Conservation (phyloP, 2,888 invertebrate species). For the Lysandra bellargus region DNA sequence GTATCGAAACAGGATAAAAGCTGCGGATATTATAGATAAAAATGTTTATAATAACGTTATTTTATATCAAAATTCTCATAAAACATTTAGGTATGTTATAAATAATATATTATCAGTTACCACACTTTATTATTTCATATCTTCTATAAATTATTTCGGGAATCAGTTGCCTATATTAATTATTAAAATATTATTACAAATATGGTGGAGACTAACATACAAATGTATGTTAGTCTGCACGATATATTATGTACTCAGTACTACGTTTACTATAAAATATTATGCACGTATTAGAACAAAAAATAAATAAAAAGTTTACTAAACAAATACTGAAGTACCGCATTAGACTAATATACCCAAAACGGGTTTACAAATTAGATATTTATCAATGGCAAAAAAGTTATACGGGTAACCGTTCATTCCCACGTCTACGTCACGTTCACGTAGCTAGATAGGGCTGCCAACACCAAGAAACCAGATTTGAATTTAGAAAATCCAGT, state of each 20-base stretch:
- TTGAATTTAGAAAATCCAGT: no score
- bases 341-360: constrained; percentile 12
- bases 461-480: no score
- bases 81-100: no score
- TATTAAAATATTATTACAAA: background rate
- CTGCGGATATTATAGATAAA: background rate
- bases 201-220: no score
- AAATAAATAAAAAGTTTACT: background rate
- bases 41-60: background rate
- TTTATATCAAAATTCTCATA: background rate
- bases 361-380: constrained; percentile 20
- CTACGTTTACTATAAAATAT: background rate
- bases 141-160: no score
- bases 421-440: constrained; percentile 8
- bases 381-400: constrained; percentile 10
- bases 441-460: background rate
- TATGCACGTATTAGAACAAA: background rate
- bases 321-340: background rate
- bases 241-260: background rate
- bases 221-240: background rate
- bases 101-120: no score
- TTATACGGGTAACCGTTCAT: constrained; percentile 2
- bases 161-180: no score
- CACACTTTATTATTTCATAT: no score
- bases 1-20: background rate